Conservation (phyloP, 92 coral and sea anemone species). For the Chrysogorgia sp. region DNA sequence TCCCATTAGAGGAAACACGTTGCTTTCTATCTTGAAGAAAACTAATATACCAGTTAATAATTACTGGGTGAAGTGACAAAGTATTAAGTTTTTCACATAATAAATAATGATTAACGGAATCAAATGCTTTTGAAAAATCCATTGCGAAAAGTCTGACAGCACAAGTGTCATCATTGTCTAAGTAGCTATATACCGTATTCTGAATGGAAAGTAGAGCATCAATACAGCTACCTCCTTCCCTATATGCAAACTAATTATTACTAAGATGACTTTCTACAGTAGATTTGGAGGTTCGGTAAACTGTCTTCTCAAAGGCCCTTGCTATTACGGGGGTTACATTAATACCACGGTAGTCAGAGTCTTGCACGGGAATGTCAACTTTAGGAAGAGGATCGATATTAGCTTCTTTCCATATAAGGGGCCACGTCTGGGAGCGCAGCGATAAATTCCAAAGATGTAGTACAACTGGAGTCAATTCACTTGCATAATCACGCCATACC, state of each 20-base stretch:
- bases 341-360: slow-evolving; percentile 46
- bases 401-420: slow-evolving; percentile 40
- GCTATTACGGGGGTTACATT: slow-evolving; percentile 55
- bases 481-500: slow-evolving; percentile 61
- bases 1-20: slow-evolving; percentile 19
- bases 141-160: slow-evolving; percentile 56
- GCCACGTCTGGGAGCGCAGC: slow-evolving; percentile 29
- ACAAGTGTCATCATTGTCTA: slow-evolving; percentile 38
- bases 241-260: slow-evolving; percentile 46
- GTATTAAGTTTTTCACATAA: slow-evolving; percentile 42
- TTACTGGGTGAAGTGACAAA: slow-evolving; percentile 36
- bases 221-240: slow-evolving; percentile 41
- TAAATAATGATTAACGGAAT: slow-evolving; percentile 34
- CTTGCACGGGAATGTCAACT: slow-evolving; percentile 32
- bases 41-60: slow-evolving; percentile 50
- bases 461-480: slow-evolving; percentile 43
- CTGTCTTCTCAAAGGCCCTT: slow-evolving; percentile 55
- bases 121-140: slow-evolving; percentile 63
- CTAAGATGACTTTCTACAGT: slow-evolving; percentile 38
- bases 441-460: slow-evolving; percentile 52
- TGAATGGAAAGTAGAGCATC: slow-evolving; percentile 49
- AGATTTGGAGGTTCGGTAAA: slow-evolving; percentile 23
- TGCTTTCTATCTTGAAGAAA: slow-evolving; percentile 38
- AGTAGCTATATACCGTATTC: slow-evolving; percentile 25
- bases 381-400: slow-evolving; percentile 46